Evolutionary conservation across 2,113 vertebrate species (phyloP).

Genomic region (Lagenorhynchus albirostris): DNA sequence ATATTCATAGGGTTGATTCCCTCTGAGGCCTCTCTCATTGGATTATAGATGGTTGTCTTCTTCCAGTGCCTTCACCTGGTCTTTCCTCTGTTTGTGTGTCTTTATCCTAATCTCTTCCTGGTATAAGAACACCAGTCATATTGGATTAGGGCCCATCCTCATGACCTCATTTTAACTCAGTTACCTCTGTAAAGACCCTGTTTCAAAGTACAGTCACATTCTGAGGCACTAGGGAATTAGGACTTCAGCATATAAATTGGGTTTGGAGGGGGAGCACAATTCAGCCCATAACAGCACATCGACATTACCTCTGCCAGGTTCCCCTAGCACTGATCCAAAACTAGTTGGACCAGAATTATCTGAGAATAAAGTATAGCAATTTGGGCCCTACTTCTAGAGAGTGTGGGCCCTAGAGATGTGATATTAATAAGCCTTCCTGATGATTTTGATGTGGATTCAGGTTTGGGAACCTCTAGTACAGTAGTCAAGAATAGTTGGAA

Average conservation of each 20-base stretch:
- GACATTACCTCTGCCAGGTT: not conserved
- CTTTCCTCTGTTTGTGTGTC: not conserved
- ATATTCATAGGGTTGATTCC: not conserved
- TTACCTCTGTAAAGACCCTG: not conserved
- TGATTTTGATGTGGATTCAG: not conserved
- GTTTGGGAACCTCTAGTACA: not conserved
- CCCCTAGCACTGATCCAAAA: not conserved
- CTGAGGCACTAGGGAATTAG: not conserved
- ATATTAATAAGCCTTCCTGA: not conserved
- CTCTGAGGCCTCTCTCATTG: not conserved
- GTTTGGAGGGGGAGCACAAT: not conserved
- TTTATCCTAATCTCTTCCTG: not conserved
- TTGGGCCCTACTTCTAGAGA: not conserved
- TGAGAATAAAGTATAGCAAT: not conserved
- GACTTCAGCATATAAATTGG: not conserved
- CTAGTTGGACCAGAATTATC: not conserved
- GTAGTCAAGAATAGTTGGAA: not conserved
- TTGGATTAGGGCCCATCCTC: not conserved
- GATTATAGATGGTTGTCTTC: not conserved
- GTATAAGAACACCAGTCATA: not conserved
- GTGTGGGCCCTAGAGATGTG: not conserved
- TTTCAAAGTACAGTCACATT: not conserved
- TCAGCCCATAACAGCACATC: not conserved
- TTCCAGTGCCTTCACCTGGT: not conserved
- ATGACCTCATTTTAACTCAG: not conserved